phyloP scores from a whole-genome alignment of 2,888 invertebrate genomes.

The Blastobasis lacticolella region DNA sequence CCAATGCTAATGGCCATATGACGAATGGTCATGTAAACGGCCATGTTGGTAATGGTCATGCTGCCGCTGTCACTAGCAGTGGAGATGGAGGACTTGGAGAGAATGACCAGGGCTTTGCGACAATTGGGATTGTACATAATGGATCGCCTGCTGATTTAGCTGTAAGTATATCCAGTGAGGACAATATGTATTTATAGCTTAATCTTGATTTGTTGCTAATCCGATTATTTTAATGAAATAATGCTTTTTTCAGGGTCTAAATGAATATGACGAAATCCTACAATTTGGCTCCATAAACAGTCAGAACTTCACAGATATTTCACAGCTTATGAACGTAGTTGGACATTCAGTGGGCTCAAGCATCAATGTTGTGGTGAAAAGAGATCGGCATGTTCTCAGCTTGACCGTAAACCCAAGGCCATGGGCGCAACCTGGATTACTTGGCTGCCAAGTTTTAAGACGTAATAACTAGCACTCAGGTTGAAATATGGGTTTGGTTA shows the following conservation, averaged over 20 bases:
- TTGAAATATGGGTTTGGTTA: no score
- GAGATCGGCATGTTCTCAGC: slow-evolving; percentile 60
- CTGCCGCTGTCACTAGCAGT: slow-evolving; percentile 5
- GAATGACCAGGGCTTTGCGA: slow-evolving; percentile 71
- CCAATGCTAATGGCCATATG: slow-evolving; percentile 14
- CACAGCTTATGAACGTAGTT: slow-evolving; percentile 81
- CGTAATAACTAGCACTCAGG: not conserved
- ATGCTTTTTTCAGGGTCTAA: slow-evolving; percentile 76
- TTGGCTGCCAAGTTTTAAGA: slow-evolving; percentile 71
- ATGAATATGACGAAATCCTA: slow-evolving; percentile 79
- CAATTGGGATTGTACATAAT: slow-evolving; percentile 80
- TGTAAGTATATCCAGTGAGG: slow-evolving; percentile 61
- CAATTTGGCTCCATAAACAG: slow-evolving; percentile 86
- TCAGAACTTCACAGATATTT: slow-evolving; percentile 79
- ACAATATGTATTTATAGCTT: no score
- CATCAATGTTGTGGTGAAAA: slow-evolving; percentile 65
- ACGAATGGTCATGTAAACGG: slow-evolving; percentile 17
- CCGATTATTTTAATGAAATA: slow-evolving; percentile 76
- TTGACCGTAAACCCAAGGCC: slow-evolving; percentile 79
- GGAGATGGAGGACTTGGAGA: not conserved
- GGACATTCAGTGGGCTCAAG: slow-evolving; percentile 75
- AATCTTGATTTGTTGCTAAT: slow-evolving; percentile 83
- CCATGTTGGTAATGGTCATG: slow-evolving; percentile 13
- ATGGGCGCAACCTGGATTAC: slow-evolving; percentile 85
- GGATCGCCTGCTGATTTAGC: slow-evolving; percentile 89